Percentiles rank a stretch among this genome's conserved stretches.
Evolutionary conservation across 2,888 invertebrate genomes (phyloP).

Genomic region (Lepeophtheirus nordmannii): DNA sequence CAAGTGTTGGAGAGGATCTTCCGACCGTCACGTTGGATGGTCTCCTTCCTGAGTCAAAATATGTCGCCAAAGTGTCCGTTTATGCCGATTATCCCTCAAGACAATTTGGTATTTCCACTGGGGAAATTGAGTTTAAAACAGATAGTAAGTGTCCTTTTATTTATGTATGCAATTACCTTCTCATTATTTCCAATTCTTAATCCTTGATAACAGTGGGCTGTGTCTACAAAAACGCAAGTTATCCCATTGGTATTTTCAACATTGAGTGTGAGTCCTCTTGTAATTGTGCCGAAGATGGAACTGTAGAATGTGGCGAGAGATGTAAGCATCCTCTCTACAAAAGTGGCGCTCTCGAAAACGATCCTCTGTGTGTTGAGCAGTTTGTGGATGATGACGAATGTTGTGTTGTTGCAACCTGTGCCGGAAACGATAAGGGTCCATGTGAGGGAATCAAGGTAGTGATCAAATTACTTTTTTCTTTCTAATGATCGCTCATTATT

Average conservation of each 20-base stretch:
- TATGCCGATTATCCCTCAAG: slow-evolving; percentile 29
- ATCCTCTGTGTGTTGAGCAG: slow-evolving; percentile 28
- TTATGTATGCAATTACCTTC: background rate
- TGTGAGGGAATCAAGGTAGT: slow-evolving; percentile 10
- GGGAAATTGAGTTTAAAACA: slow-evolving; percentile 30
- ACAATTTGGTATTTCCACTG: slow-evolving; percentile 29
- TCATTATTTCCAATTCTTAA: too few relatives aligned
- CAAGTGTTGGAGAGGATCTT: slow-evolving; percentile 19
- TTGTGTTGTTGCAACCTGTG: slow-evolving; percentile 29
- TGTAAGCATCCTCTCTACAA: slow-evolving; percentile 28
- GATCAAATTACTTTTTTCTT: background rate
- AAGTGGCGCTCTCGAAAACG: slow-evolving; percentile 27
- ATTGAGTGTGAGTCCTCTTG: slow-evolving; percentile 29
- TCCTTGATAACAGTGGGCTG: slow-evolving; percentile 30
- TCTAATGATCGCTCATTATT: too few relatives aligned
- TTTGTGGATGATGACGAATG: slow-evolving; percentile 28
- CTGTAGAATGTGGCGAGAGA: slow-evolving; percentile 28
- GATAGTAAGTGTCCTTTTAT: slow-evolving; percentile 28
- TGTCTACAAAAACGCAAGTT: slow-evolving; percentile 28
- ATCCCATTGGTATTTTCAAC: slow-evolving; percentile 28
- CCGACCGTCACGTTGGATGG: slow-evolving; percentile 29
- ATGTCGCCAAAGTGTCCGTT: slow-evolving; percentile 30
- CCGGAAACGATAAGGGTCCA: slow-evolving; percentile 17
- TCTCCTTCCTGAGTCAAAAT: slow-evolving; percentile 28
- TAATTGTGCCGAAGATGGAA: slow-evolving; percentile 28